Conservation (phyloP, 2,113 vertebrate species). For the Pollachius pollachius region DNA sequence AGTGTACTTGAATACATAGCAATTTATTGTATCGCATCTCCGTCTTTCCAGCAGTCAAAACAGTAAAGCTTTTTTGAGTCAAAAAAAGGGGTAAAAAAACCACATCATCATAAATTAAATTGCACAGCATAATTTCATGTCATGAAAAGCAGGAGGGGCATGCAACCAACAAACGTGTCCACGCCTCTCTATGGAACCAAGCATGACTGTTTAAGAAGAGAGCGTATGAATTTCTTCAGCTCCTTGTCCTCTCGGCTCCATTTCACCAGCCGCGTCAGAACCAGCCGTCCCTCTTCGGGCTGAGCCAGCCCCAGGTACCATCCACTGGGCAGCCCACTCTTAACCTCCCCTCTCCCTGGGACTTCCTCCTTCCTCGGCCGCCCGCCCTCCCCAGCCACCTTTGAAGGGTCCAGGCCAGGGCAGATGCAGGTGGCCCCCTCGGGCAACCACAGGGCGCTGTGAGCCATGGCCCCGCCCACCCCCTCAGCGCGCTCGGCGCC, state of each 20-base stretch:
- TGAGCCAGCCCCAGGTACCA: conserved; percentile 67
- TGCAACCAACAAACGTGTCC: too few species aligned
- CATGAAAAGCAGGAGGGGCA: background rate
- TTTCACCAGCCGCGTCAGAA: conserved; percentile 68
- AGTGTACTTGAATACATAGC: too few species aligned
- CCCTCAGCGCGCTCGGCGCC: conserved; percentile 59
- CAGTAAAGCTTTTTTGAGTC: too few species aligned
- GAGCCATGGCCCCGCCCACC: conserved; percentile 58
- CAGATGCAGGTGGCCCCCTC: conserved; percentile 69
- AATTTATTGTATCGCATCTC: too few species aligned
- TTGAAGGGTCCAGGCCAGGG: conserved; percentile 58
- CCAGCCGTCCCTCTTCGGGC: conserved; percentile 61
- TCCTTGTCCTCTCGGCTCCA: conserved; percentile 74
- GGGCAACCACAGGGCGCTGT: conserved; percentile 71
- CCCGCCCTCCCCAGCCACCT: background rate
- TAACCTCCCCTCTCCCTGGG: conserved; percentile 17
- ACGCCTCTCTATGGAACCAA: conserved; percentile 31
- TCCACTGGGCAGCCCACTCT: background rate
- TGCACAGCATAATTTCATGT: too few species aligned
- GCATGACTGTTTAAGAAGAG: conserved; percentile 67
- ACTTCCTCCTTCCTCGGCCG: conserved; percentile 11
- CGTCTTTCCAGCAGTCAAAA: too few species aligned
- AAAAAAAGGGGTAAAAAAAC: too few species aligned
- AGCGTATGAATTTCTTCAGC: conserved; percentile 73
- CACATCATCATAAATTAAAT: too few species aligned